Evolutionary conservation across 2,113 vertebrate species (phyloP).

Genomic region (Gobio gobio): DNA sequence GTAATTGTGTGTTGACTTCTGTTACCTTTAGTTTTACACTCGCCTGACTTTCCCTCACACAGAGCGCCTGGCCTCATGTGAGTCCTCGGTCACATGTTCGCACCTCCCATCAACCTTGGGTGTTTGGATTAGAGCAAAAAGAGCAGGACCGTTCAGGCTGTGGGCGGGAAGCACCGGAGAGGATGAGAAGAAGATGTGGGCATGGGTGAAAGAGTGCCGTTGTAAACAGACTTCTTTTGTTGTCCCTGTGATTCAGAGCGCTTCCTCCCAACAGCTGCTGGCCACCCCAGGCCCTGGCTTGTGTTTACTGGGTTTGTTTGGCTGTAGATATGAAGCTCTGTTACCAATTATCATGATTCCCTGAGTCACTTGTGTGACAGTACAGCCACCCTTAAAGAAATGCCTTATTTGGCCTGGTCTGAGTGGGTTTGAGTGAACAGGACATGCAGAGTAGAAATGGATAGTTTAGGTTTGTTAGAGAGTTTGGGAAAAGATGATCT

Average conservation of each 20-base stretch:
- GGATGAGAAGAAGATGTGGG: conserved; percentile 1
- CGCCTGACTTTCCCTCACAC: background rate
- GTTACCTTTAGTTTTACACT: conserved; percentile 8
- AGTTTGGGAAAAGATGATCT: background rate
- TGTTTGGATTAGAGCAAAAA: conserved; percentile 19
- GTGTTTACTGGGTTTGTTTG: conserved; percentile 8
- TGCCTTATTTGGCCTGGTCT: background rate
- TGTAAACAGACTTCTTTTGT: conserved; percentile 21
- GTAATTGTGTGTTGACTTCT: background rate
- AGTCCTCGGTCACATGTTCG: conserved; percentile 1
- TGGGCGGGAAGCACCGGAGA: background rate
- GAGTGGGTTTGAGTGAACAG: conserved; percentile 19
- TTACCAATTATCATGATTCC: conserved; percentile 6
- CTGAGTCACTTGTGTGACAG: conserved; percentile 18
- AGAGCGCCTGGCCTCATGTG: conserved; percentile 3
- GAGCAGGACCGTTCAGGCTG: background rate
- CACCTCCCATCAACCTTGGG: background rate
- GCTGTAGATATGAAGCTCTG: conserved; percentile 14
- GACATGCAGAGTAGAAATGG: background rate
- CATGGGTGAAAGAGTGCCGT: background rate
- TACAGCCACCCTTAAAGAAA: background rate
- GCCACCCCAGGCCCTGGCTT: background rate
- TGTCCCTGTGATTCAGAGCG: conserved; percentile 29
- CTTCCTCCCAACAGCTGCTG: conserved; percentile 24
- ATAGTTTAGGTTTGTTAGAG: background rate